Percentiles rank a stretch among this genome's conserved stretches.
Evolutionary conservation across 2,888 invertebrate genomes (phyloP).

Genomic region (Nemoura dubitans): DNA sequence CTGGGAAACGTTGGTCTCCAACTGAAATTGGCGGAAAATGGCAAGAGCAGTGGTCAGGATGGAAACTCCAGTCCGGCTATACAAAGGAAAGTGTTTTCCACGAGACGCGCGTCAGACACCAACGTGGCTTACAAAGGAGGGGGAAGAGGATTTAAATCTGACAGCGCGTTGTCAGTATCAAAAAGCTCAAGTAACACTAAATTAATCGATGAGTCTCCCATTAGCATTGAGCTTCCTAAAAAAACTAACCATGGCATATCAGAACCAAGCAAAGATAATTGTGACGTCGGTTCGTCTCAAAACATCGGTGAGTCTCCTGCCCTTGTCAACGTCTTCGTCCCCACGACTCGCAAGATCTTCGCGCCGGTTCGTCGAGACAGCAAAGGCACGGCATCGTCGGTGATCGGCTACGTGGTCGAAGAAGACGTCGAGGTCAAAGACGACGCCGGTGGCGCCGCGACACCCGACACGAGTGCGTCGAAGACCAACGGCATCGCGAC

Average conservation of each 20-base stretch:
- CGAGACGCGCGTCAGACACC: conserved; percentile 43
- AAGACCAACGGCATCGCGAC: not conserved
- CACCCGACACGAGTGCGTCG: not conserved
- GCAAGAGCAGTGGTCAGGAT: not conserved
- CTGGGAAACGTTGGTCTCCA: not conserved
- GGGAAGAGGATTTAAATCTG: not conserved
- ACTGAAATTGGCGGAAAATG: not conserved
- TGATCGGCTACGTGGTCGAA: conserved; percentile 62
- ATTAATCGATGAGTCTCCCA: not conserved
- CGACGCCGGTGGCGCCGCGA: not conserved
- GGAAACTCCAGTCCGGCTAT: not conserved
- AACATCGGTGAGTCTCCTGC: conserved; percentile 18
- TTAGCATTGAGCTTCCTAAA: not conserved
- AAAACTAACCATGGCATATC: not conserved
- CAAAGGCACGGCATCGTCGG: conserved; percentile 65
- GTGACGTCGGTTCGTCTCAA: not conserved
- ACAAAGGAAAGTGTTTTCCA: conserved; percentile 12
- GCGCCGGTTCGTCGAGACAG: conserved; percentile 73
- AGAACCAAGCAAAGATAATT: not conserved
- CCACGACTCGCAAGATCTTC: conserved; percentile 82
- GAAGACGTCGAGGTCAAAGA: conserved; percentile 56
- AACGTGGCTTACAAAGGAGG: conserved; percentile 42
- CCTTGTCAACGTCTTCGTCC: conserved; percentile 74
- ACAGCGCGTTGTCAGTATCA: not conserved
- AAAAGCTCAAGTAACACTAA: not conserved